Evolutionary conservation across 2,888 invertebrate species (phyloP), one percentile per base, ranked within the genome.

Genomic region (Epirrhoe tristata): DNA sequence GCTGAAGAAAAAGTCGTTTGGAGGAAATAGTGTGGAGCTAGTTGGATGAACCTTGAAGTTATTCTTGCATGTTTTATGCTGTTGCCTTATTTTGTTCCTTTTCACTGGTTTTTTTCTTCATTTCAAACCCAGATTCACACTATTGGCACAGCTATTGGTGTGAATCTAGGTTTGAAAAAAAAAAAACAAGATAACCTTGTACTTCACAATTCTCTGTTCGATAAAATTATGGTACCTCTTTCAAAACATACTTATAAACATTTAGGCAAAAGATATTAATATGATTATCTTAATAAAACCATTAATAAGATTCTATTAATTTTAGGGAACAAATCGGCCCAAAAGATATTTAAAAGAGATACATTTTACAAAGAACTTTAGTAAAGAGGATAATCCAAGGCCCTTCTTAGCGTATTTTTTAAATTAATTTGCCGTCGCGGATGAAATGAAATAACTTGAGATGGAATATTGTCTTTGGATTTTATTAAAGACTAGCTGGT

Each of bases 391-490:
- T 51, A 60, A 64, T 62, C 39, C 53, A n/a, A 60, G 57, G 31
- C 56, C 55, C 32, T 50, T 39, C 24, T 61, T 53, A 58, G 51
- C 52, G 39, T 51, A 52, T 63, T 52, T 63, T 24, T 55, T 59
- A 61, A 60, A 65, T 56, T 60, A 65, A 65, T 65, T 59, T 65
- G 34, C 46, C 36, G 53, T 58, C 58, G 50, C 58, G 63, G 48
- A 53, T 53, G 58, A 14, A 64, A 64, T 58, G 58, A 58, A 58
- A 64, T 54, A 64, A 58, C 50, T 54, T 64, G 8, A 12, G 32
- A 43, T 32, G 50, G 51, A 61, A 63, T 34, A 62, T 52, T 58
- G 14, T 50, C 58, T 36, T 24, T 36, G 48, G 36, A 12, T 58
- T 53, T 52, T 58, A 63, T 43, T 58, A 54, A 48, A 53, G 54